phyloP scores from a whole-genome alignment of 2,113 vertebrate species.

The Spermophilus dauricus region DNA sequence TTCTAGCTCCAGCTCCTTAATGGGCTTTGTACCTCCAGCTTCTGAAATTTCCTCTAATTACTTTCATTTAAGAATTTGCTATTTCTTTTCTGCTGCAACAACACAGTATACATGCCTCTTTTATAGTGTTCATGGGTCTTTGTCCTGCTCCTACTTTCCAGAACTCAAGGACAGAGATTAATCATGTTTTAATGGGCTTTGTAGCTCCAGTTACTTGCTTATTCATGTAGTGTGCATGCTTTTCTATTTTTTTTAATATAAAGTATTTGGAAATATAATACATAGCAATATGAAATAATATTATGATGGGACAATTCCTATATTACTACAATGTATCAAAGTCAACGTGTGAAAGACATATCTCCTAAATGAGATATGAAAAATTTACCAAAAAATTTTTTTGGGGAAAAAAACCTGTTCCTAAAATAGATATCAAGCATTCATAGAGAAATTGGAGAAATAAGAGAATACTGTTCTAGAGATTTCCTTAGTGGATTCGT shows the following conservation, averaged over 20 bases:
- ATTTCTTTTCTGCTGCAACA: neutral
- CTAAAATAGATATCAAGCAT: neutral
- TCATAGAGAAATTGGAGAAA: neutral
- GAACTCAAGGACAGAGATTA: constrained; percentile 44
- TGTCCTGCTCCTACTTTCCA: constrained; percentile 8
- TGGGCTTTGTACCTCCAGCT: neutral
- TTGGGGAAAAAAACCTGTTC: neutral
- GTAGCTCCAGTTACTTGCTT: neutral
- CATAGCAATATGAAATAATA: neutral
- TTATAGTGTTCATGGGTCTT: neutral
- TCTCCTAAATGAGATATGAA: neutral
- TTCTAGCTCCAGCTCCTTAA: constrained; percentile 37
- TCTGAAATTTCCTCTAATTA: constrained; percentile 50
- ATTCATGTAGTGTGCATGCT: neutral
- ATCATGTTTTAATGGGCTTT: constrained; percentile 25
- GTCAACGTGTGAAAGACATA: neutral
- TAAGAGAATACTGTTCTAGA: neutral
- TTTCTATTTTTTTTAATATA: neutral
- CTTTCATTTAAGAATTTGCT: constrained; percentile 20
- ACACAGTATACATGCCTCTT: neutral
- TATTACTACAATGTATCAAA: neutral
- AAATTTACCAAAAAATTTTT: neutral
- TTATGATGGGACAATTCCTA: neutral
- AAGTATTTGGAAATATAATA: neutral
- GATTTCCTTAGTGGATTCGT: neutral